Evolutionary conservation across 2,113 vertebrate species (phyloP).

Genomic region (Xenus cinereus): DNA sequence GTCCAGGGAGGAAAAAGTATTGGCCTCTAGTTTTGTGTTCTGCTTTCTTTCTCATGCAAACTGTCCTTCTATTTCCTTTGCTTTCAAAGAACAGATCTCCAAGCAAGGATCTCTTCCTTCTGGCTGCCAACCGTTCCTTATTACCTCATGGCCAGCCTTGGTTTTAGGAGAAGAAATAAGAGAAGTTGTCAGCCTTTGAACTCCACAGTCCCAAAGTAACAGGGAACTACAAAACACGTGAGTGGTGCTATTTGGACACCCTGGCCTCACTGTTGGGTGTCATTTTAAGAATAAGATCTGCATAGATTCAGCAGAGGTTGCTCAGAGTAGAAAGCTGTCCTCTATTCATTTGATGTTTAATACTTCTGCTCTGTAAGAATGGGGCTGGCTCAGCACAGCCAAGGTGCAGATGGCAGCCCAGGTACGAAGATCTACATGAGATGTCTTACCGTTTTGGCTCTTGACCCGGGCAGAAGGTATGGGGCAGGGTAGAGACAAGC

Average conservation of each 20-base stretch:
- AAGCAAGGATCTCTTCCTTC: neutral
- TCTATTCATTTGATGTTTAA: neutral
- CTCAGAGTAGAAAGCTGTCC: neutral
- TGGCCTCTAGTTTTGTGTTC: neutral
- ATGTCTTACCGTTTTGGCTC: neutral
- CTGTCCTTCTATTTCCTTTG: neutral
- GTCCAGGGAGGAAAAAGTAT: neutral
- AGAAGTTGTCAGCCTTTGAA: neutral
- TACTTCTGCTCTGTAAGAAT: neutral
- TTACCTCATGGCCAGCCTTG: neutral
- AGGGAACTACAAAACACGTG: neutral
- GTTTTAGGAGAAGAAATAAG: neutral
- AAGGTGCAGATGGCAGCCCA: neutral
- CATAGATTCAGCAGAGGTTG: neutral
- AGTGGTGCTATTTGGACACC: neutral
- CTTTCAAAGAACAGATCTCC: neutral
- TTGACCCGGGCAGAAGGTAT: neutral
- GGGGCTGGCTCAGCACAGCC: neutral
- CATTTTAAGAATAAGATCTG: neutral
- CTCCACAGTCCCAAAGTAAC: neutral
- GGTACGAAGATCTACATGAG: fast-evolving
- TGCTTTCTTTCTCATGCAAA: neutral
- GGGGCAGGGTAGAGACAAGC: fast-evolving
- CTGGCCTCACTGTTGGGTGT: neutral
- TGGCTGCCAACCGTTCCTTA: neutral